Percentiles rank a stretch among this genome's conserved stretches.
Evolutionary conservation across 2,888 invertebrate species (phyloP).

Genomic region (Romanomermis culicivorax): DNA sequence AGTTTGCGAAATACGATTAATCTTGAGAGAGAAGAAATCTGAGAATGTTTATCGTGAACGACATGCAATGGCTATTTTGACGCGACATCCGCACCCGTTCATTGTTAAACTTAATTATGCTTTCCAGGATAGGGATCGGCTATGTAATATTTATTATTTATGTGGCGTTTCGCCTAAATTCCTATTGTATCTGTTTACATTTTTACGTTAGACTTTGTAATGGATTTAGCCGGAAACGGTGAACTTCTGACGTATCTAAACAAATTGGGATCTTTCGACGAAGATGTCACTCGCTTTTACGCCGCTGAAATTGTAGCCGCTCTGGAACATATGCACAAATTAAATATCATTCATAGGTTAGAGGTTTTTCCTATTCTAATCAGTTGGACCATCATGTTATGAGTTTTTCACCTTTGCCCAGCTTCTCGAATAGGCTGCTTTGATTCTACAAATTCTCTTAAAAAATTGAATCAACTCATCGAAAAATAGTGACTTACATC

Average conservation of each 20-base stretch:
- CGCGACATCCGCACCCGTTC: slow-evolving; percentile 49
- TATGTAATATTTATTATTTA: slow-evolving; percentile 38
- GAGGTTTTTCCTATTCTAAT: slow-evolving; percentile 4
- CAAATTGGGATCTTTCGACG: slow-evolving; percentile 67
- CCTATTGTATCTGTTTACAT: not conserved
- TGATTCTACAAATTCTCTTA: not conserved
- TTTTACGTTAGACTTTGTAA: slow-evolving; percentile 50
- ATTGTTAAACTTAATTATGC: slow-evolving; percentile 84
- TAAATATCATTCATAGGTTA: slow-evolving; percentile 65
- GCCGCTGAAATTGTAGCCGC: slow-evolving; percentile 76
- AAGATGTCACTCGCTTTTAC: slow-evolving; percentile 73
- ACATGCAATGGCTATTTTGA: slow-evolving; percentile 67
- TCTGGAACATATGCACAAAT: slow-evolving; percentile 65
- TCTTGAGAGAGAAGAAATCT: slow-evolving; percentile 72
- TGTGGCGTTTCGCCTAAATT: too few relatives aligned
- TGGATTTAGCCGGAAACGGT: slow-evolving; percentile 80
- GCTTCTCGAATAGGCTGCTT: not conserved
- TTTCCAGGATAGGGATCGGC: slow-evolving; percentile 73
- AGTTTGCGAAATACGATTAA: slow-evolving; percentile 85
- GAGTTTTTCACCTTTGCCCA: too few relatives aligned
- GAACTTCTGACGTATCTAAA: slow-evolving; percentile 77
- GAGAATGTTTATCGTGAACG: slow-evolving; percentile 82
- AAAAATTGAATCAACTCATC: too few relatives aligned
- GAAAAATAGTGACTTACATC: too few relatives aligned
- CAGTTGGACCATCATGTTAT: not conserved